phyloP scores from a whole-genome alignment of 2,797 vertebrate species.

The Spea hammondii region DNA sequence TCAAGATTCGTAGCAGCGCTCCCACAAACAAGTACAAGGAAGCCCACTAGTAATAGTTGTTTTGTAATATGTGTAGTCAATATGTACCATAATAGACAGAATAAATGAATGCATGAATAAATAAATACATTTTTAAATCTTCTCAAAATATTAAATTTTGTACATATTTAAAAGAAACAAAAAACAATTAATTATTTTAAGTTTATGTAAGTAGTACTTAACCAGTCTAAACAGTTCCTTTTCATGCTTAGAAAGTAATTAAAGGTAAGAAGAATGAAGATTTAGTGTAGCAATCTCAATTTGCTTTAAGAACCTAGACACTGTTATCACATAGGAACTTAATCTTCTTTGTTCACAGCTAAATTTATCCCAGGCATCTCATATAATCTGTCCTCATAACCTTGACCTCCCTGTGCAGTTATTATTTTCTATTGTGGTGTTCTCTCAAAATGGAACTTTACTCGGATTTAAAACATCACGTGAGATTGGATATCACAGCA shows the following conservation, averaged over 20 bases:
- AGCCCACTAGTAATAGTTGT: too few relatives aligned
- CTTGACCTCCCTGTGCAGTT: constrained; percentile 40
- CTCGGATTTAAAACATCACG: neutral
- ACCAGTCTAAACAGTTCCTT: neutral
- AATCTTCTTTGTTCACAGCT: constrained; percentile 51
- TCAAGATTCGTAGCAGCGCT: too few relatives aligned
- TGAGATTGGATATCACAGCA: too few relatives aligned
- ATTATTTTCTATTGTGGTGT: constrained; percentile 1
- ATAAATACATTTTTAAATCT: too few relatives aligned
- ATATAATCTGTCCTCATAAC: constrained; percentile 46
- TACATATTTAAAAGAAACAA: neutral
- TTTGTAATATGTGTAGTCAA: too few relatives aligned
- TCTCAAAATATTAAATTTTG: too few relatives aligned
- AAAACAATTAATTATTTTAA: constrained; percentile 14
- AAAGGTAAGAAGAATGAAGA: neutral
- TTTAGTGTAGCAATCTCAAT: constrained; percentile 29
- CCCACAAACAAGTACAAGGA: too few relatives aligned
- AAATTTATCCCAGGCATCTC: constrained; percentile 41
- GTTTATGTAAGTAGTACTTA: neutral
- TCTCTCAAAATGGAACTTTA: constrained; percentile 9
- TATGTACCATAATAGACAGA: too few relatives aligned
- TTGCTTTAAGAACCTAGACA: constrained; percentile 25
- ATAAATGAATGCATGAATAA: too few relatives aligned
- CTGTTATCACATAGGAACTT: constrained; percentile 14
- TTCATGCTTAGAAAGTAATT: neutral